Percentiles rank a stretch among this genome's conserved stretches.
Conservation (phyloP, 2,888 invertebrate species). For the Rutpela maculata region DNA sequence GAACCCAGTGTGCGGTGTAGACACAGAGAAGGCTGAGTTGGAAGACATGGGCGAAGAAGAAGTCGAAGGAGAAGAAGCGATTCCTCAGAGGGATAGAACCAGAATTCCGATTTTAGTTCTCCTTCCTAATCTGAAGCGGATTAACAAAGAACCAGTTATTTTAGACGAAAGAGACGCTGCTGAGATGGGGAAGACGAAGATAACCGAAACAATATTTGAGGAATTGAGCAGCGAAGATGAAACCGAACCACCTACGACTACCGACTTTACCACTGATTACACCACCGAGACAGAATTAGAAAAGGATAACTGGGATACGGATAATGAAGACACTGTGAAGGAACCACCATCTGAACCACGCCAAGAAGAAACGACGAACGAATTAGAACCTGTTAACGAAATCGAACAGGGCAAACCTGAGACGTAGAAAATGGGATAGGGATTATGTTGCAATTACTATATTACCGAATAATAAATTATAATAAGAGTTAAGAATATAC, state of each 20-base stretch:
- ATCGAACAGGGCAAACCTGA: background rate
- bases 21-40: slow-evolving; percentile 15
- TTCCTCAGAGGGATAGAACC: slow-evolving; percentile 67
- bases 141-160: slow-evolving; percentile 76
- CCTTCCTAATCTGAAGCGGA: slow-evolving; percentile 75
- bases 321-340: background rate
- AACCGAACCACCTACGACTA: slow-evolving; percentile 54
- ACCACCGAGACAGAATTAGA: slow-evolving; percentile 56
- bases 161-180: slow-evolving; percentile 75
- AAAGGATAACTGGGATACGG: slow-evolving; percentile 18
- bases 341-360: background rate
- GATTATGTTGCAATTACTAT: background rate
- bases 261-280: slow-evolving; percentile 58
- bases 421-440: background rate
- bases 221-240: slow-evolving; percentile 68
- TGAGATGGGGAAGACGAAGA: slow-evolving; percentile 59
- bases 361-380: background rate
- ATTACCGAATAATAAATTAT: background rate
- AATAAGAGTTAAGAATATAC: slow-evolving; percentile 3
- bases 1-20: slow-evolving; percentile 73
- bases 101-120: slow-evolving; percentile 73
- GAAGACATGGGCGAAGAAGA: slow-evolving; percentile 56
- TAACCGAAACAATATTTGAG: slow-evolving; percentile 67
- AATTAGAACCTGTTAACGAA: background rate
- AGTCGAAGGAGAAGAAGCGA: slow-evolving; percentile 68